These are phyloP conservation scores for Tiphia femorata DNA, from an alignment of 2,888 invertebrate genomes.

Conservation along the genomic window DNA sequence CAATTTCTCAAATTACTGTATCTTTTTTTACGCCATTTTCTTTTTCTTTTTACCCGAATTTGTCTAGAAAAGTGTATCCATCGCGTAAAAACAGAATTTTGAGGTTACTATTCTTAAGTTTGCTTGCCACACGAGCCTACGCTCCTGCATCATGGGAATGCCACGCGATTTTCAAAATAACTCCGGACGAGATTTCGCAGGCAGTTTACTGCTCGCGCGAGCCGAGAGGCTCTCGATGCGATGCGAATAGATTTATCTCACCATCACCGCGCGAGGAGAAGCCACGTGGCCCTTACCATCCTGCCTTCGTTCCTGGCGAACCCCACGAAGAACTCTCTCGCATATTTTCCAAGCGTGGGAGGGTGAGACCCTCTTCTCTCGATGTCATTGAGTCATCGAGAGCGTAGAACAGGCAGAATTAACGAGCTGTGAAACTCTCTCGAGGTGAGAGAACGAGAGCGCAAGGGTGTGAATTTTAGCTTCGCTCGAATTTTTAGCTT, in stretches of 20 bases:
- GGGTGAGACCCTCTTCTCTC: conserved; percentile 20
- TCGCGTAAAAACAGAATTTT: no score
- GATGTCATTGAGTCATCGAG: conserved; percentile 39
- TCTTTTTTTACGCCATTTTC: no score
- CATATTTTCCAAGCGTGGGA: no score
- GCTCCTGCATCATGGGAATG: conserved; percentile 52
- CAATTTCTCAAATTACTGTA: no score
- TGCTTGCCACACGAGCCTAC: no score
- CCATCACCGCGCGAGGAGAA: conserved; percentile 4
- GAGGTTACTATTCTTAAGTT: no score
- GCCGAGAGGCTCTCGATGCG: conserved; percentile 15
- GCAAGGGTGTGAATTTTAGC: no score
- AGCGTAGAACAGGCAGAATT: conserved; percentile 18
- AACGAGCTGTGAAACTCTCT: conserved; percentile 16
- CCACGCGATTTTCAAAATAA: conserved; percentile 12
- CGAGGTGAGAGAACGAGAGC: no score
- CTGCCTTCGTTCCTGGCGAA: conserved; percentile 8
- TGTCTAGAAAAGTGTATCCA: no score
- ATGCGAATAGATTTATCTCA: conserved; percentile 33
- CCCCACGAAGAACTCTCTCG: conserved; percentile 25
- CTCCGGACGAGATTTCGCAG: neutral
- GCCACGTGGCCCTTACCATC: conserved; percentile 28
- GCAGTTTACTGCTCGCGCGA: conserved; percentile 1
- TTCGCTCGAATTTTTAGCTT: no score
- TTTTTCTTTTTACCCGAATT: no score